Conservation (phyloP, 2,113 vertebrate genomes). For the Danio rerio region GRCz12tu NC_133182.1:75577501-75578000, state of each 20-base stretch:
- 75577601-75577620: too few relatives aligned
- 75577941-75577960: conserved; percentile 9
- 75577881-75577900: conserved; percentile 56
- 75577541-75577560: too few relatives aligned
- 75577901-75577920: conserved; percentile 3
- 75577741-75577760: conserved; percentile 19
- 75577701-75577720: conserved; percentile 53
- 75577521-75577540: too few relatives aligned
- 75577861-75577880: conserved; percentile 49
- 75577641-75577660: background rate
- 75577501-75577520: too few relatives aligned
- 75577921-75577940: background rate
- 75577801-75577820: conserved; percentile 57
- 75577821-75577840: conserved; percentile 51
- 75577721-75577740: conserved; percentile 60
- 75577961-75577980: background rate
- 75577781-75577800: conserved; percentile 56
- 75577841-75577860: conserved; percentile 60
- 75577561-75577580: too few relatives aligned
- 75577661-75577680: too few relatives aligned
- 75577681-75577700: background rate
- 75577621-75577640: background rate
- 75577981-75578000: background rate
- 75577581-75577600: too few relatives aligned
- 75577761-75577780: conserved; percentile 59